Percentiles rank a stretch among this genome's conserved stretches.
Evolutionary conservation across 2,797 vertebrate species (phyloP).

Genomic region (Heteromormyrus szaboi): DNA sequence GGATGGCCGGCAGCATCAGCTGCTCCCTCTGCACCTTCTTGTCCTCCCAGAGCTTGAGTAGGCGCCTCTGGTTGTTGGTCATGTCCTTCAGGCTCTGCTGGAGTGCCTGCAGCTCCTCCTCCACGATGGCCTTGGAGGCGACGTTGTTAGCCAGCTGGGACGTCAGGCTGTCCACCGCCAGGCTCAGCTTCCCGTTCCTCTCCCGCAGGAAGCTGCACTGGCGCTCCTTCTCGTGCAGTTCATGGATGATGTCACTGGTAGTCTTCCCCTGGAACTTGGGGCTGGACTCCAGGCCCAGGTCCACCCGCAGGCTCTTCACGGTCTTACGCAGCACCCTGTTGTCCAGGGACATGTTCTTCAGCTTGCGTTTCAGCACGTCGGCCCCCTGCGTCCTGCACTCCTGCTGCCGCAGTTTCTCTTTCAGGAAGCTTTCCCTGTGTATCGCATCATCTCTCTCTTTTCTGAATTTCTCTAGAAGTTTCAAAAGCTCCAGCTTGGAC

Average conservation of each 20-base stretch:
- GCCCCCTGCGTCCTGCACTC: slow-evolving; percentile 60
- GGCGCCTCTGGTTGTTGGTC: slow-evolving; percentile 67
- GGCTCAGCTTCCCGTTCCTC: slow-evolving; percentile 57
- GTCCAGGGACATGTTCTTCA: slow-evolving; percentile 59
- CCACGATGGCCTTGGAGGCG: slow-evolving; percentile 64
- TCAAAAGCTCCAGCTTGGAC: slow-evolving; percentile 64
- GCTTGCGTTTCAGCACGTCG: slow-evolving; percentile 62
- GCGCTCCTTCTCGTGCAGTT: slow-evolving; percentile 62
- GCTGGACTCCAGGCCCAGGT: slow-evolving; percentile 65
- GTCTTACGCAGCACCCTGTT: slow-evolving; percentile 68
- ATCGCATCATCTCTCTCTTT: slow-evolving; percentile 69
- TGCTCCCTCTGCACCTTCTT: slow-evolving; percentile 65
- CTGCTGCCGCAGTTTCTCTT: slow-evolving; percentile 61
- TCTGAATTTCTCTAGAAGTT: slow-evolving; percentile 66
- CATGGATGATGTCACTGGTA: slow-evolving; percentile 66
- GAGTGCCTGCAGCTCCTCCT: slow-evolving; percentile 63
- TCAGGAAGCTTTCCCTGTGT: slow-evolving; percentile 57
- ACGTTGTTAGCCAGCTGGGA: slow-evolving; percentile 62
- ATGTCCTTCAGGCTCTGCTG: slow-evolving; percentile 73
- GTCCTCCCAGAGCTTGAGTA: slow-evolving; percentile 71
- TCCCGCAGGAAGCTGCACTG: slow-evolving; percentile 60
- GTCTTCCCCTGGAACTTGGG: slow-evolving; percentile 66
- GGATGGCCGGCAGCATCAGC: slow-evolving; percentile 57
- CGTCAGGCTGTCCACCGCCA: slow-evolving; percentile 61
- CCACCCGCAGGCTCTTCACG: slow-evolving; percentile 60